Evolutionary conservation across 2,888 invertebrate genomes (phyloP).

Genomic region (Oxytorus armatus): DNA sequence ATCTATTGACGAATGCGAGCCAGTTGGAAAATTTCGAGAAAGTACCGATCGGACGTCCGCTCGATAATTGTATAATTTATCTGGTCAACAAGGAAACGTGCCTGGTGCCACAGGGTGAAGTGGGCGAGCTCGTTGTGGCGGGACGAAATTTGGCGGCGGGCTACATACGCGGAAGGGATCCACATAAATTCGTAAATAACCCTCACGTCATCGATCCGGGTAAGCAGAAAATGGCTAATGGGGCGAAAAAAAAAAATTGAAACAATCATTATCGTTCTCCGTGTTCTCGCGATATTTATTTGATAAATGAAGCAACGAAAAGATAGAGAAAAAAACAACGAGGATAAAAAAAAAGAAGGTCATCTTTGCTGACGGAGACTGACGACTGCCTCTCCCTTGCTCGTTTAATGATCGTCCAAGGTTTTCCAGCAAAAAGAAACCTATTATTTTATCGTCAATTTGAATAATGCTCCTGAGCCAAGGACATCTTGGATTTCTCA

Average conservation of each 20-base stretch:
- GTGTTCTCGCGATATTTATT: neutral
- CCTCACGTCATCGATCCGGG: constrained; percentile 89
- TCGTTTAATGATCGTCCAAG: constrained; percentile 58
- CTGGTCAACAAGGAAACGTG: constrained; percentile 91
- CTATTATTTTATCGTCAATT: constrained; percentile 58
- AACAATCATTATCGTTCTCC: neutral
- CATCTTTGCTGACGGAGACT: constrained; percentile 20
- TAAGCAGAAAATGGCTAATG: constrained; percentile 78
- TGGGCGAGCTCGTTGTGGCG: constrained; percentile 93
- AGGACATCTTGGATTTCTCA: constrained; percentile 31
- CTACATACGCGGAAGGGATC: constrained; percentile 91
- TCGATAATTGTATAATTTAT: constrained; percentile 93
- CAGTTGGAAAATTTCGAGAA: constrained; percentile 88
- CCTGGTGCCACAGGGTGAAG: constrained; percentile 89
- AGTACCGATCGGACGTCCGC: constrained; percentile 92
- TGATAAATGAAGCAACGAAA: neutral
- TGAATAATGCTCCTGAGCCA: constrained; percentile 52
- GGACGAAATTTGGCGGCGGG: constrained; percentile 93
- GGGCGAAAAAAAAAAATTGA: constrained; percentile 1
- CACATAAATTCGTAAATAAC: constrained; percentile 91
- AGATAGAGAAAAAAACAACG: neutral
- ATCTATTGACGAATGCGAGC: constrained; percentile 87
- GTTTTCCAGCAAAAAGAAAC: constrained; percentile 48
- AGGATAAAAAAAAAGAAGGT: neutral
- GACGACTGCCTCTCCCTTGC: constrained; percentile 38